A percentile compares a stretch with the other conserved stretches of the same genome.
phyloP scores from a whole-genome alignment of 2,113 vertebrate genomes.

The Dendrocopos noguchii region DNA sequence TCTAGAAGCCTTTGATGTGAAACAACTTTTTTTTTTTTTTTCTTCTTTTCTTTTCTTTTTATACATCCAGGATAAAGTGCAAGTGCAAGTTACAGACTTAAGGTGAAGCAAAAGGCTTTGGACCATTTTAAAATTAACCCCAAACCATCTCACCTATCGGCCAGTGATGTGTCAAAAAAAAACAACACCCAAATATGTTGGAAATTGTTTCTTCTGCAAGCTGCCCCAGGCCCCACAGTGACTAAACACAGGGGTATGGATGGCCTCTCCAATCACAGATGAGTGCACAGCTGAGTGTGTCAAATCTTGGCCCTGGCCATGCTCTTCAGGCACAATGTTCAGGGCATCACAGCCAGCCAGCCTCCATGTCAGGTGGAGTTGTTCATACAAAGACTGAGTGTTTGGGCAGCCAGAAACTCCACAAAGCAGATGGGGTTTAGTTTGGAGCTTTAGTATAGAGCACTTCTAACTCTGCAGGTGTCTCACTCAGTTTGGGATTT shows the following conservation, averaged over 20 bases:
- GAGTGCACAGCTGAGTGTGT: accelerated
- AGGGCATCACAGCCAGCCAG: background rate
- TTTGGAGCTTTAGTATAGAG: background rate
- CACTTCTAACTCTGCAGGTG: background rate
- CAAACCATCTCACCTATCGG: background rate
- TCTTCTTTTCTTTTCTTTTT: background rate
- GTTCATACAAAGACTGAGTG: background rate
- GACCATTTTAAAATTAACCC: background rate
- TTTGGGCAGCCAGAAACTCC: background rate
- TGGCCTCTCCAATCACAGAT: background rate
- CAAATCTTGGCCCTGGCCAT: background rate
- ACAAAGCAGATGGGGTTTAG: background rate
- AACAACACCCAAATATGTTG: background rate
- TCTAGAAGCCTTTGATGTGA: background rate
- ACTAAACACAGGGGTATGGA: background rate
- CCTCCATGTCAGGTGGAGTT: background rate
- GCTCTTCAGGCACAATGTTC: background rate
- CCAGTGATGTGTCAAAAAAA: background rate
- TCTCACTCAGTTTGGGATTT: background rate
- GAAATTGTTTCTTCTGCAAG: background rate
- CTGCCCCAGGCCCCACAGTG: background rate
- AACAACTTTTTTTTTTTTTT: background rate
- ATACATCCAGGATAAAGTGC: background rate
- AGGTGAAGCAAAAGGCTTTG: background rate
- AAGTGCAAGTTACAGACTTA: background rate